Conservation (phyloP, 2,113 vertebrate species). For the Ramphastos sulfuratus region DNA sequence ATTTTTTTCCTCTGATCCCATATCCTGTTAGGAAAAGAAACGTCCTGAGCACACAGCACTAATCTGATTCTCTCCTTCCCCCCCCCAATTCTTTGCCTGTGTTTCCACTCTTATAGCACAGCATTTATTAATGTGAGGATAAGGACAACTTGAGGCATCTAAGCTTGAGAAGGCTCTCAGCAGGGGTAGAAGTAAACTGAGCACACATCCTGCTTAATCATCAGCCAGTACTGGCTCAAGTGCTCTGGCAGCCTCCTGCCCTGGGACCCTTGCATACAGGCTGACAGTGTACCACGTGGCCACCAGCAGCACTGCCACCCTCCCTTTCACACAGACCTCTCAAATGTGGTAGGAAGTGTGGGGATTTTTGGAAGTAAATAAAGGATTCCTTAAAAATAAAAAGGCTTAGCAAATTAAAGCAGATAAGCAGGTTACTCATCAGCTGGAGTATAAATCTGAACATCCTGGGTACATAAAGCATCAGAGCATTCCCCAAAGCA, state of each 20-base stretch:
- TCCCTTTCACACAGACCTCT: neutral
- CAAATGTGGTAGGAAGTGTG: accelerated
- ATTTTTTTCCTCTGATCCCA: constrained; percentile 25
- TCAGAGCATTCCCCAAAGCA: neutral
- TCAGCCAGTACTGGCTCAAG: neutral
- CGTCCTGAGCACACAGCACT: constrained; percentile 26
- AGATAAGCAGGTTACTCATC: neutral
- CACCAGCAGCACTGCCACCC: neutral
- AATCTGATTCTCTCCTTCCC: constrained; percentile 17
- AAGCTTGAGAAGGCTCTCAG: constrained; percentile 21
- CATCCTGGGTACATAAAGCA: neutral
- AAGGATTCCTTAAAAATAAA: constrained; percentile 15
- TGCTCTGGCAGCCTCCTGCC: neutral
- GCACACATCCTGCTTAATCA: neutral
- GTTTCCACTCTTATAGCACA: constrained; percentile 51
- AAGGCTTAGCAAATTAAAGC: constrained; percentile 16
- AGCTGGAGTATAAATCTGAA: constrained; percentile 23
- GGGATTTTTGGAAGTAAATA: neutral
- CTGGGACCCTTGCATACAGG: no score
- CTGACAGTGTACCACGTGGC: accelerated
- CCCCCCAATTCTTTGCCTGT: constrained; percentile 69
- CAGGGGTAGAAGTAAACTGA: constrained; percentile 22
- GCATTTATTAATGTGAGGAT: constrained; percentile 61
- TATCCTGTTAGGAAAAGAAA: constrained; percentile 69
- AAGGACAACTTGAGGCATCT: constrained; percentile 56